Percentiles rank a stretch among this genome's conserved stretches.
phyloP scores from a whole-genome alignment of 2,797 vertebrate species.

The Melanotaenia maccullochi region DNA sequence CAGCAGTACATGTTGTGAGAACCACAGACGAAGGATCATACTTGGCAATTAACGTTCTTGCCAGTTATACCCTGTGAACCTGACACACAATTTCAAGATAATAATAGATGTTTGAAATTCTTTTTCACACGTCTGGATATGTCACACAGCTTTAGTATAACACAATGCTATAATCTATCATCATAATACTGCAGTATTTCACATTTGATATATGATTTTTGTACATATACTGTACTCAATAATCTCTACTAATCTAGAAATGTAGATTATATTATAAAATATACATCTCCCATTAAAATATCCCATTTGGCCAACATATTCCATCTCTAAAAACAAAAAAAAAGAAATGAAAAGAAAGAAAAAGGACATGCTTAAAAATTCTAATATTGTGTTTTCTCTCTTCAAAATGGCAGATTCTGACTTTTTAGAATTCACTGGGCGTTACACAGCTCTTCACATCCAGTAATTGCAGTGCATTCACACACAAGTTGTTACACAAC shows the following conservation, averaged over 20 bases:
- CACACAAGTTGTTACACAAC: constrained; percentile 37
- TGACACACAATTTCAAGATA: constrained; percentile 69
- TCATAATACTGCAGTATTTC: constrained; percentile 78
- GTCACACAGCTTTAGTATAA: constrained; percentile 74
- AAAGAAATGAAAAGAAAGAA: neutral
- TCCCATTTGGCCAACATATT: constrained; percentile 70
- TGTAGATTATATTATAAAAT: constrained; percentile 86
- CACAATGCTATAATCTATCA: constrained; percentile 79
- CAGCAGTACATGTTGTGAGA: constrained; percentile 69
- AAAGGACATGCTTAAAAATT: constrained; percentile 68
- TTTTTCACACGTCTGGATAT: constrained; percentile 76
- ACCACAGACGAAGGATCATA: constrained; percentile 72
- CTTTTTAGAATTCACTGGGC: constrained; percentile 44
- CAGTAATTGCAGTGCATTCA: constrained; percentile 28
- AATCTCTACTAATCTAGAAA: constrained; percentile 84
- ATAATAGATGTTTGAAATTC: constrained; percentile 60
- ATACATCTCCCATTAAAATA: constrained; percentile 87
- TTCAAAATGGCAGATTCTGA: constrained; percentile 68
- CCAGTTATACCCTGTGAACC: constrained; percentile 82
- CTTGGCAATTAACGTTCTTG: constrained; percentile 68
- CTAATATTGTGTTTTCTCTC: constrained; percentile 18
- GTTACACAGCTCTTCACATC: constrained; percentile 47
- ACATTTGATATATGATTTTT: constrained; percentile 80
- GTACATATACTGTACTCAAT: constrained; percentile 75
- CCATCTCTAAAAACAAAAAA: constrained; percentile 60